These are phyloP conservation scores for Shargacucullia verbasci DNA, from an alignment of 2,888 invertebrate species.

Conservation along the genomic window DNA sequence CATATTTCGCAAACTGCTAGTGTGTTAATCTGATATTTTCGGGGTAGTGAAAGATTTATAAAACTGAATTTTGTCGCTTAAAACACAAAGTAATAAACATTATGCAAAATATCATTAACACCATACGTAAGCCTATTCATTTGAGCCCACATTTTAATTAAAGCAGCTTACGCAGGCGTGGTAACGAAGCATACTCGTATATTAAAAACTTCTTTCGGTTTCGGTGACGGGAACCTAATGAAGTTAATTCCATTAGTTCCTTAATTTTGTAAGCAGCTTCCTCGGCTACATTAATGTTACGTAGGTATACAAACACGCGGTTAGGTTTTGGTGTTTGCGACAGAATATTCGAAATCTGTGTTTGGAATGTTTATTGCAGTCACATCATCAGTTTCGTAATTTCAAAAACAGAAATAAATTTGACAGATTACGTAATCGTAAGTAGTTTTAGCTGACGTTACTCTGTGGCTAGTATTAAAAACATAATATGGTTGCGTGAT, in stretches of 20 bases:
- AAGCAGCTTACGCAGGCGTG: conserved; percentile 44
- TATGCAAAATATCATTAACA: conserved; percentile 45
- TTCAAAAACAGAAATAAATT: conserved; percentile 4
- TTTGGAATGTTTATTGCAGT: not conserved
- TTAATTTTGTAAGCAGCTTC: conserved; percentile 26
- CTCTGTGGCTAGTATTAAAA: too few species aligned
- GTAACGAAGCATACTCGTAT: conserved; percentile 42
- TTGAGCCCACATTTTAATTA: conserved; percentile 53
- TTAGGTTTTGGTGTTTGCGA: not conserved
- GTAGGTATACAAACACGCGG: conserved; percentile 19
- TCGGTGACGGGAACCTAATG: conserved; percentile 38
- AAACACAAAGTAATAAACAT: conserved; percentile 26
- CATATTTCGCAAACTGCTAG: too few species aligned
- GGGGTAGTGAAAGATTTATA: conserved; percentile 1
- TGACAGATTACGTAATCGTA: too few species aligned
- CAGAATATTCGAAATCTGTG: too few species aligned
- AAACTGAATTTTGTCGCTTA: conserved; percentile 21
- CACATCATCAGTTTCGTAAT: conserved; percentile 15
- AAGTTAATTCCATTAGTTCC: conserved; percentile 43
- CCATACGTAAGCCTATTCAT: conserved; percentile 46
- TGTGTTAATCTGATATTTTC: too few species aligned
- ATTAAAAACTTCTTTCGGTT: conserved; percentile 53
- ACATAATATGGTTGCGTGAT: too few species aligned
- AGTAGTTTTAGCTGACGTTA: too few species aligned
- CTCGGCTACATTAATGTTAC: conserved; percentile 27